Evolutionary conservation across 1,140 invertebrate species (phyloP).

Genomic region (Palaemon carinicauda): DNA sequence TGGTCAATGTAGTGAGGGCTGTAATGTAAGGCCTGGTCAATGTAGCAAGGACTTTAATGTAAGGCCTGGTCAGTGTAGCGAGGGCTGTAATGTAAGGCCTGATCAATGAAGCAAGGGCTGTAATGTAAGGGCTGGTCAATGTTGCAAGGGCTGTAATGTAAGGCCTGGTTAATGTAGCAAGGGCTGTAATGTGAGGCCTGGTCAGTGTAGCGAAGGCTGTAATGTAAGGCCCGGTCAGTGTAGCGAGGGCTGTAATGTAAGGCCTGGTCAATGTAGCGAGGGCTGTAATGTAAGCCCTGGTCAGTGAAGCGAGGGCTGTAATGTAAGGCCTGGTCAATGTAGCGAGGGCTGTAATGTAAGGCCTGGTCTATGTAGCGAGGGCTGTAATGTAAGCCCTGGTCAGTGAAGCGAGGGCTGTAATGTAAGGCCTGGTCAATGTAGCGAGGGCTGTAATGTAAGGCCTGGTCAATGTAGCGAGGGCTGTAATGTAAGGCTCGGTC

Average conservation of each 20-base stretch:
- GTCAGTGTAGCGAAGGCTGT: conserved; percentile 86
- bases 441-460: no score
- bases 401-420: conserved; percentile 86
- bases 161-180: conserved; percentile 82
- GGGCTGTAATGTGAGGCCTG: no score
- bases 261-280: conserved; percentile 84
- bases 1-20: conserved; percentile 86
- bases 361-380: conserved; percentile 85
- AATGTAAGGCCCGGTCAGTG: conserved; percentile 81
- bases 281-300: no score
- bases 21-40: no score
- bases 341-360: no score
- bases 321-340: conserved; percentile 83
- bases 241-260: no score
- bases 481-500: no score
- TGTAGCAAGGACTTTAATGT: conserved; percentile 86
- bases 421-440: conserved; percentile 85
- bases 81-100: no score
- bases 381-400: no score
- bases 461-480: conserved; percentile 84
- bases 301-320: conserved; percentile 88
- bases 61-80: conserved; percentile 83
- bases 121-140: no score
- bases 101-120: conserved; percentile 86
- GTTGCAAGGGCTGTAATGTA: conserved; percentile 85